A percentile compares a stretch with the other conserved stretches of the same genome.
Conservation (phyloP, 2,888 invertebrate species). For the Cremastobaeus sp. region DNA sequence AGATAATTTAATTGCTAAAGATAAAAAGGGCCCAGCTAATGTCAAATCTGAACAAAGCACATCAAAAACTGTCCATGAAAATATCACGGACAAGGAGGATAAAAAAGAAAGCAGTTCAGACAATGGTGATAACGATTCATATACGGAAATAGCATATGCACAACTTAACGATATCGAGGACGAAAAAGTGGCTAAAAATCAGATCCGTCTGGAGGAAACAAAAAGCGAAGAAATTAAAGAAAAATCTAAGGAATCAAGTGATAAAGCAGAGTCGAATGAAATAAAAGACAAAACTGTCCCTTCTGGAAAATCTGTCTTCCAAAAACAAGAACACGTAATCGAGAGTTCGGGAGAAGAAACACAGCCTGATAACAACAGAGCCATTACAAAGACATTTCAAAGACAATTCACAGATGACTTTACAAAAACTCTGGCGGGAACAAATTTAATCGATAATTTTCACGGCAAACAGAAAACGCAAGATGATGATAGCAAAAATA, state of each 20-base stretch:
- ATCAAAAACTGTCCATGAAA: background rate
- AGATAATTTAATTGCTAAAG: too few relatives aligned
- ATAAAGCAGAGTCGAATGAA: constrained; percentile 9
- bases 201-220: background rate
- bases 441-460: background rate
- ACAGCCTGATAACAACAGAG: background rate
- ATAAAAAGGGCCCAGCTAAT: too few relatives aligned
- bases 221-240: background rate
- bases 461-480: background rate
- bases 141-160: constrained; percentile 35
- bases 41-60: background rate
- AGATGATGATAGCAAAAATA: background rate
- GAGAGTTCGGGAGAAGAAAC: constrained; percentile 33
- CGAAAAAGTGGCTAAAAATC: background rate
- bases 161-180: constrained; percentile 28
- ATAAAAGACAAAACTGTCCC: constrained; percentile 16
- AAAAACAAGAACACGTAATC: constrained; percentile 47
- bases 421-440: constrained; percentile 22
- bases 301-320: constrained; percentile 38
- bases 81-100: background rate
- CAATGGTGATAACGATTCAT: constrained; percentile 31
- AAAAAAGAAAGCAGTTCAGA: constrained; percentile 20
- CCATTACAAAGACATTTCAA: background rate
- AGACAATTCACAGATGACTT: constrained; percentile 52
- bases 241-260: background rate